Evolutionary conservation across 2,797 vertebrate species (phyloP).

Genomic region (Graptemys geographica): DNA sequence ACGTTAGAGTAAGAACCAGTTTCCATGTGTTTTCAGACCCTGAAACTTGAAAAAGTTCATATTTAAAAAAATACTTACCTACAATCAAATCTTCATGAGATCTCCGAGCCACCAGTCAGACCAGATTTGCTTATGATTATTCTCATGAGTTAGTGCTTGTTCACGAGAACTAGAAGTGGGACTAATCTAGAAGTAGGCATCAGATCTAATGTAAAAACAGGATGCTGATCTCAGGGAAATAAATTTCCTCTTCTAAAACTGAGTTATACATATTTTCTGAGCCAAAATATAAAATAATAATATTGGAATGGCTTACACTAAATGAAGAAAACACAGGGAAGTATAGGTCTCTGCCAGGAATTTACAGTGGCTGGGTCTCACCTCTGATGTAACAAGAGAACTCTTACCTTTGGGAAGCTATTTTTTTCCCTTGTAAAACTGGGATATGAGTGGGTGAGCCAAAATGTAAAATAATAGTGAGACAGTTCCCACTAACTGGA

Average conservation of each 20-base stretch:
- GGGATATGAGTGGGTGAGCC: conserved; percentile 58
- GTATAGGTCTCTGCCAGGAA: conserved; percentile 60
- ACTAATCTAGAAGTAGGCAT: background rate
- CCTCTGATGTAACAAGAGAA: conserved; percentile 67
- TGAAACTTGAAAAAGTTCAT: background rate
- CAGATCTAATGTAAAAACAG: conserved; percentile 49
- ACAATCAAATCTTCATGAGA: background rate
- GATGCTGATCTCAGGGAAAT: conserved; percentile 57
- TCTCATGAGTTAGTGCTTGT: background rate
- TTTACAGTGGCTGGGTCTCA: conserved; percentile 75
- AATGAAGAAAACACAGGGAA: conserved; percentile 65
- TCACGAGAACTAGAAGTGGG: background rate
- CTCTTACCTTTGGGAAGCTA: conserved; percentile 64
- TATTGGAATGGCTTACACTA: conserved; percentile 47
- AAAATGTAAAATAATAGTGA: conserved; percentile 69
- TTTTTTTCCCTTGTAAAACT: conserved; percentile 75
- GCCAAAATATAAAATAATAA: conserved; percentile 64
- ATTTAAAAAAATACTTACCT: background rate
- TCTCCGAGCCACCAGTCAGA: background rate
- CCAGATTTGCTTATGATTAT: background rate
- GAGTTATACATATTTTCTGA: conserved; percentile 46
- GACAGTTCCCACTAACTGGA: conserved; percentile 52
- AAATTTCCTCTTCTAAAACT: conserved; percentile 59
- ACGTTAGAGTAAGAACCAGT: background rate
- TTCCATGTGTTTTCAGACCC: background rate